Conservation (phyloP, 2,113 vertebrate genomes). For the Microtus ochrogaster region DNA sequence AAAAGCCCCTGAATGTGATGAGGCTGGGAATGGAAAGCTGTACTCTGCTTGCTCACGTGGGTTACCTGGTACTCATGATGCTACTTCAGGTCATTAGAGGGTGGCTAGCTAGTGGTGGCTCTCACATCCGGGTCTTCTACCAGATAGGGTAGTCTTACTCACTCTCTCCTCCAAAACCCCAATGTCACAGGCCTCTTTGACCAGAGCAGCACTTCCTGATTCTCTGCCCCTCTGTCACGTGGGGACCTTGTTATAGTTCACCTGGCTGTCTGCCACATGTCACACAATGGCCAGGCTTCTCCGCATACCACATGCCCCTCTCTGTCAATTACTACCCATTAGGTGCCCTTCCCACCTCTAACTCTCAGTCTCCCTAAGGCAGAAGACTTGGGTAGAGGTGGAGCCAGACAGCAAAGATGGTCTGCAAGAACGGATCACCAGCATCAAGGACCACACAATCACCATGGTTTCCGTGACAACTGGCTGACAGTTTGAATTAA, state of each 20-base stretch:
- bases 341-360: not conserved
- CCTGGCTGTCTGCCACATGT: not conserved
- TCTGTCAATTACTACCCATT: rapidly evolving
- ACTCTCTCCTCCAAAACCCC: not conserved
- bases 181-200: not conserved
- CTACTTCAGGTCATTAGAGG: not conserved
- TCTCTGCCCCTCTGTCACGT: not conserved
- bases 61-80: not conserved
- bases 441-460: not conserved
- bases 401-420: not conserved
- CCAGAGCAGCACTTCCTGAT: not conserved
- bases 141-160: not conserved
- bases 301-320: not conserved
- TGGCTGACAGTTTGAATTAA: conserved; percentile 55
- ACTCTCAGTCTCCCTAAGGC: not conserved
- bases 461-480: conserved; percentile 60
- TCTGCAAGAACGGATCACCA: not conserved
- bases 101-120: not conserved
- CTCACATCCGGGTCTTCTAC: not conserved
- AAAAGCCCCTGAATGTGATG: not conserved
- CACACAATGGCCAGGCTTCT: not conserved
- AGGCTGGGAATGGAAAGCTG: not conserved
- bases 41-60: not conserved
- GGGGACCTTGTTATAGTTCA: not conserved
- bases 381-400: not conserved